Conservation (phyloP, 2,113 vertebrate genomes). For the Serranochromis macrocephalus region DNA sequence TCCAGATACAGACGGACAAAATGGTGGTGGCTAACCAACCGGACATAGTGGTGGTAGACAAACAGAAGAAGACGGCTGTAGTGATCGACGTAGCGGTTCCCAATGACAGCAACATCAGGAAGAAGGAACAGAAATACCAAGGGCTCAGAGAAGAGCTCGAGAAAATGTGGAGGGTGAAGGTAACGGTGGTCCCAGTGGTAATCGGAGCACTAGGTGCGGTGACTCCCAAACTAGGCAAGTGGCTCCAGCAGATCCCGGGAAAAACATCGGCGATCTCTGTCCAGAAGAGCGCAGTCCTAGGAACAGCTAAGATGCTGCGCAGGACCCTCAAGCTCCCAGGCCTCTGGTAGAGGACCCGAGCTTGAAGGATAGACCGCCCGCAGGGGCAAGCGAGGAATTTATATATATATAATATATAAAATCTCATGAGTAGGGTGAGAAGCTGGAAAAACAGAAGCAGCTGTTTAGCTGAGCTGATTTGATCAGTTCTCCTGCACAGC, state of each 20-base stretch:
- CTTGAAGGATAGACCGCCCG: fast-evolving
- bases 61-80: fast-evolving
- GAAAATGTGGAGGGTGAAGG: fast-evolving
- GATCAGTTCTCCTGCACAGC: neutral
- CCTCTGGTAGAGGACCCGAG: neutral
- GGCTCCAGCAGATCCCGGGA: neutral
- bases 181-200: fast-evolving
- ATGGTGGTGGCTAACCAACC: neutral
- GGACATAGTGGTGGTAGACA: neutral
- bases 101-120: fast-evolving
- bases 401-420: neutral
- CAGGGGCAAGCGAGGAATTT: fast-evolving
- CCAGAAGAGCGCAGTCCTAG: fast-evolving
- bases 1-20: fast-evolving
- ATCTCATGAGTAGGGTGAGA: neutral
- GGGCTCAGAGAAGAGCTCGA: neutral
- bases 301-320: fast-evolving
- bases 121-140: neutral
- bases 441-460: neutral
- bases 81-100: fast-evolving
- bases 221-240: fast-evolving
- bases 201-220: fast-evolving
- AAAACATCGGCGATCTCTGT: fast-evolving
- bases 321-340: neutral
- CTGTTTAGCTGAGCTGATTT: neutral